These are phyloP conservation scores for Origma solitaria DNA, from an alignment of 2,113 vertebrate species.

Conservation along the genomic window DNA sequence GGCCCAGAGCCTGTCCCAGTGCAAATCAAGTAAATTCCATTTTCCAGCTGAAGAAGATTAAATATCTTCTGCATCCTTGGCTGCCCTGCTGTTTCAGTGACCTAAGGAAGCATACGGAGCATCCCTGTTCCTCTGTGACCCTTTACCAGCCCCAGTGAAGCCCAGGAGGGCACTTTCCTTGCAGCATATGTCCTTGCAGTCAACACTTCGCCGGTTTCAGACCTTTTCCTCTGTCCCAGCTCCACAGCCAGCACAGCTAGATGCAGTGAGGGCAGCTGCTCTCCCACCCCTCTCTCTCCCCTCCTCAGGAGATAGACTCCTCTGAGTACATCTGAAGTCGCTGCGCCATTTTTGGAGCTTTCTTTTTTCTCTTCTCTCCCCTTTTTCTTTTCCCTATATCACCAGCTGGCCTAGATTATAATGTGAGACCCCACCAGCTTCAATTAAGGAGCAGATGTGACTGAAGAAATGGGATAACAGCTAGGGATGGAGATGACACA, in stretches of 20 bases:
- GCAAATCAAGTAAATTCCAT: not conserved
- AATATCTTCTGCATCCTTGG: not conserved
- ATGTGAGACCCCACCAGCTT: not conserved
- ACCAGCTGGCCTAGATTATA: slow-evolving; percentile 6
- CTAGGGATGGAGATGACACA: slow-evolving; percentile 39
- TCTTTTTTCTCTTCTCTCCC: not conserved
- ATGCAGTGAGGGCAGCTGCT: not conserved
- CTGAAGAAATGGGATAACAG: slow-evolving; percentile 35
- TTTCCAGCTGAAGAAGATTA: not conserved
- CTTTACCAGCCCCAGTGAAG: not conserved
- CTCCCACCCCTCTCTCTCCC: not conserved
- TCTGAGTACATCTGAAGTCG: not conserved
- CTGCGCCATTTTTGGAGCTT: not conserved
- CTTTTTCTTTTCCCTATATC: not conserved
- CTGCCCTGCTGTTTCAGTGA: not conserved
- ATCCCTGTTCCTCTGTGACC: not conserved
- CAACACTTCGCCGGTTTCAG: not conserved
- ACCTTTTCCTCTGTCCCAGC: not conserved
- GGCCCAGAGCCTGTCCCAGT: not conserved
- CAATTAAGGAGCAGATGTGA: slow-evolving; percentile 47
- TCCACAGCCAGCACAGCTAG: rapidly evolving
- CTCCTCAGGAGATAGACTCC: not conserved
- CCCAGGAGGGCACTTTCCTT: not conserved
- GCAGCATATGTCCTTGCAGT: not conserved
- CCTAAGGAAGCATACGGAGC: not conserved